Percentiles rank a stretch among this genome's conserved stretches.
phyloP scores from a whole-genome alignment of 37 sponge, comb jelly and placozoan species.

The Bolinopsis microptera region DNA sequence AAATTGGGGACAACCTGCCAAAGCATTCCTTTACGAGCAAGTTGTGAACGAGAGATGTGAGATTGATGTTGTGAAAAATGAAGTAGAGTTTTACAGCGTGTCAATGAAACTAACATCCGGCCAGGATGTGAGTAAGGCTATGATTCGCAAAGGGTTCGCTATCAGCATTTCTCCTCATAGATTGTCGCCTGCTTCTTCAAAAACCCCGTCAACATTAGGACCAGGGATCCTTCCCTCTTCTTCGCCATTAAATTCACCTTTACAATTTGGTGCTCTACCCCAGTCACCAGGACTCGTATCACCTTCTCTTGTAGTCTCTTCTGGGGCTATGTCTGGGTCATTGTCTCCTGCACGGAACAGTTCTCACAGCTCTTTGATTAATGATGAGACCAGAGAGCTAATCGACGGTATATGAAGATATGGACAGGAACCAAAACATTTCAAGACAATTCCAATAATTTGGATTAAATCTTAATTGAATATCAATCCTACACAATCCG shows the following conservation, averaged over 20 bases:
- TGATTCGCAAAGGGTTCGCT: constrained; percentile 10
- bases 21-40: background rate
- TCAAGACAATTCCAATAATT: no score
- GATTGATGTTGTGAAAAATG: background rate
- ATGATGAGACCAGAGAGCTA: background rate
- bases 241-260: no score
- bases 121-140: background rate
- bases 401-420: background rate
- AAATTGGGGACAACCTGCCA: background rate
- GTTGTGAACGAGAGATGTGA: constrained; percentile 46
- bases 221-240: no score
- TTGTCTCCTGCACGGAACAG: no score
- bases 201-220: background rate
- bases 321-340: no score
- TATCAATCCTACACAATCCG: no score
- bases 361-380: background rate
- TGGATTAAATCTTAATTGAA: no score
- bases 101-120: background rate
- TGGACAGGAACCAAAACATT: no score
- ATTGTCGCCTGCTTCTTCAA: background rate
- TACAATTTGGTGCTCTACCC: no score
- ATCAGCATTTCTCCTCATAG: background rate
- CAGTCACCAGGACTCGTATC: no score
- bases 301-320: no score
- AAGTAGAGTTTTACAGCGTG: background rate